These are phyloP conservation scores for Cremastinae sp. DNA, from an alignment of 2,888 invertebrate species.

Conservation along the genomic window DNA sequence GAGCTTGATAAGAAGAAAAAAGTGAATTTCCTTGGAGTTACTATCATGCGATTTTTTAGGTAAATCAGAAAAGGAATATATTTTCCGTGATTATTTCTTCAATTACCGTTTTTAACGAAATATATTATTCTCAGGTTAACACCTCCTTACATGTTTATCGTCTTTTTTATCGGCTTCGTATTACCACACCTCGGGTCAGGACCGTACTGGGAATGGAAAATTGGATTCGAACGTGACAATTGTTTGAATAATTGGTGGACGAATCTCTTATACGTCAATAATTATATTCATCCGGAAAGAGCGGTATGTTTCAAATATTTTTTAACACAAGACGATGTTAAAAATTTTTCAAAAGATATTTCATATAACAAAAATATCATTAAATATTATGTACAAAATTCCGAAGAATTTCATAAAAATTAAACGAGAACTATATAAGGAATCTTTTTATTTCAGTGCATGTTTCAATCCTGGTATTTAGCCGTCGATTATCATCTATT, in stretches of 20 bases:
- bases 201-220: slow-evolving; percentile 69
- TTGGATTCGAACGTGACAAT: slow-evolving; percentile 65
- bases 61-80: slow-evolving; percentile 36
- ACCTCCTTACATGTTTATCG: slow-evolving; percentile 68
- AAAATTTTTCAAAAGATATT: no score
- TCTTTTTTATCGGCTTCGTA: slow-evolving; percentile 69
- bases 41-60: slow-evolving; percentile 69
- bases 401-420: no score
- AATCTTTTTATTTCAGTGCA: slow-evolving; percentile 66
- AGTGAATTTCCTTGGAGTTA: slow-evolving; percentile 62
- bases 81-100: not conserved
- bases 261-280: slow-evolving; percentile 73
- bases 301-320: slow-evolving; percentile 64
- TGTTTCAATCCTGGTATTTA: slow-evolving; percentile 72
- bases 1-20: slow-evolving; percentile 67
- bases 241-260: slow-evolving; percentile 72
- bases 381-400: no score
- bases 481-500: slow-evolving; percentile 69
- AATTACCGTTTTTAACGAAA: not conserved
- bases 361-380: no score
- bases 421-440: not conserved
- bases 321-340: no score
- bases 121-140: slow-evolving; percentile 65
- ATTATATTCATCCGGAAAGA: slow-evolving; percentile 67
- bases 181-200: slow-evolving; percentile 70